Evolutionary conservation across 2,888 invertebrate species (phyloP).

Genomic region (Calameuta filiformis): DNA sequence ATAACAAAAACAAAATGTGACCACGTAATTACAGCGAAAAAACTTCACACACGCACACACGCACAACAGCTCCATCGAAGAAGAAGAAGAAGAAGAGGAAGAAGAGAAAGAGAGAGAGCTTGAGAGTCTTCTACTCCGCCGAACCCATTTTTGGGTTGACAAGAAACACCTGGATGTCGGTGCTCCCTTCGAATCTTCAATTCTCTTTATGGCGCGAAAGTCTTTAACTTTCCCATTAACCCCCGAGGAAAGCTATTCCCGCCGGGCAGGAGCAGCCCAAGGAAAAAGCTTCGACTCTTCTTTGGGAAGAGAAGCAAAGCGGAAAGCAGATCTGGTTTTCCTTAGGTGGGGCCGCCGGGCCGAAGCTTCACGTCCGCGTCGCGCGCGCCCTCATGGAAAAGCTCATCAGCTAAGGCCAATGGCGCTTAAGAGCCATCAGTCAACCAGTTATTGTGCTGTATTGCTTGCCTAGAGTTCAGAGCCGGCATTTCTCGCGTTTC

Average conservation of each 20-base stretch:
- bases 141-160: not conserved
- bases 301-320: constrained; percentile 2
- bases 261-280: constrained; percentile 3
- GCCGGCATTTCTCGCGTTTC: constrained; percentile 6
- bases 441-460: constrained; percentile 22
- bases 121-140: not conserved
- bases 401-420: constrained; percentile 9
- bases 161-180: not conserved
- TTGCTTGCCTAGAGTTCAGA: constrained; percentile 5
- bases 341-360: too few relatives aligned
- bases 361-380: not conserved
- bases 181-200: constrained; percentile 36
- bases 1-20: too few relatives aligned
- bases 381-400: not conserved
- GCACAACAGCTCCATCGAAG: not conserved
- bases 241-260: constrained; percentile 36
- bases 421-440: constrained; percentile 25
- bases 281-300: constrained; percentile 25
- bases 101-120: not conserved
- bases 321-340: too few relatives aligned
- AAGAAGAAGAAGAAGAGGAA: not conserved
- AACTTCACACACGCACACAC: too few relatives aligned
- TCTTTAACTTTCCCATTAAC: constrained; percentile 41
- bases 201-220: constrained; percentile 34
- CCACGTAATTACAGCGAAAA: too few relatives aligned